phyloP scores from a whole-genome alignment of 2,113 vertebrate species.

The Carettochelys insculpta region DNA sequence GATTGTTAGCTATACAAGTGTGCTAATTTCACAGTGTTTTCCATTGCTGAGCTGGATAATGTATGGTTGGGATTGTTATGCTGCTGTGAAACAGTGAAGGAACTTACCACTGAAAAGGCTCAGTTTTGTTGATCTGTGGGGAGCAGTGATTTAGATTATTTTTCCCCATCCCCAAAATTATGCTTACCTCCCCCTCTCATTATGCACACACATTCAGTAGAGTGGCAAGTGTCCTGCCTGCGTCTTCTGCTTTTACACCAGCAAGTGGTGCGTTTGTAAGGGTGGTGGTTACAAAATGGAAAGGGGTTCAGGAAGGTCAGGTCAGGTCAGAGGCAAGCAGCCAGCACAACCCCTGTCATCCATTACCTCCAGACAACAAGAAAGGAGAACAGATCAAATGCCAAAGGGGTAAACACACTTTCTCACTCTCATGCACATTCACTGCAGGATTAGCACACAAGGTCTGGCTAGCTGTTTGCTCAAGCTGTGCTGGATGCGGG shows the following conservation, averaged over 20 bases:
- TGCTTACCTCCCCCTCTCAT: background rate
- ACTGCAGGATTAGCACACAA: background rate
- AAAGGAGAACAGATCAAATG: background rate
- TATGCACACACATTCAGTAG: rapidly evolving
- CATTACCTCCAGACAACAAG: too few relatives aligned
- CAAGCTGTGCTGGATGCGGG: background rate
- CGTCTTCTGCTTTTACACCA: background rate
- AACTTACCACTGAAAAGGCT: background rate
- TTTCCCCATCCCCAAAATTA: background rate
- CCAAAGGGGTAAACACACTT: too few relatives aligned
- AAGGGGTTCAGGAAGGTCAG: too few relatives aligned
- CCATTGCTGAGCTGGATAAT: background rate
- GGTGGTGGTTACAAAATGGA: rapidly evolving
- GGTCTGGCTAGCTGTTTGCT: background rate
- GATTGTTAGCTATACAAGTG: background rate
- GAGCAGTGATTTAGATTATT: background rate
- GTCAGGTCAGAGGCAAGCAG: rapidly evolving
- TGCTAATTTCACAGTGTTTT: background rate
- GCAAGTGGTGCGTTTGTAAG: background rate
- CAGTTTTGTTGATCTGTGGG: background rate
- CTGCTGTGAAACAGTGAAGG: background rate
- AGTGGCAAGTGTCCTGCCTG: background rate
- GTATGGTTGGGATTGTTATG: background rate
- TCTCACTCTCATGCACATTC: background rate
- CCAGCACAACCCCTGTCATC: background rate